These are phyloP conservation scores for Drosophila rhopaloa DNA, from an alignment of 1,140 invertebrate genomes.

Conservation along the genomic window DNA sequence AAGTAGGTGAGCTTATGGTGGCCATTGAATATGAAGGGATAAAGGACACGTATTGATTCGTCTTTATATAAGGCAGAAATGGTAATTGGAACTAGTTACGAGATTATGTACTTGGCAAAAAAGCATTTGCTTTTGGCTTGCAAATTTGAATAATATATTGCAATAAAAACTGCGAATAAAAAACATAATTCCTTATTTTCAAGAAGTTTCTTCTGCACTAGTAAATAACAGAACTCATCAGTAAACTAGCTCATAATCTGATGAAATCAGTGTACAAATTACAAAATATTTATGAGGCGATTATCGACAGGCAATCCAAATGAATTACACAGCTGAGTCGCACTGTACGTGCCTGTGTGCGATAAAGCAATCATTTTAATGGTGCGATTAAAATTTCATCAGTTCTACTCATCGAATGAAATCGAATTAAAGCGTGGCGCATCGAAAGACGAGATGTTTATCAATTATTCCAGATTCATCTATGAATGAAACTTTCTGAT, in stretches of 20 bases:
- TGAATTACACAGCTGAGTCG: conserved; percentile 24
- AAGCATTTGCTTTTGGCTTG: no score
- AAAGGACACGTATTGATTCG: conserved; percentile 9
- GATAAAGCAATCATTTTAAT: conserved; percentile 51
- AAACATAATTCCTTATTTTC: no score
- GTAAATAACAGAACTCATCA: background rate
- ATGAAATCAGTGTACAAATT: conserved; percentile 16
- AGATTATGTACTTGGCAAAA: no score
- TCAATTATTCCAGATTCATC: conserved; percentile 37
- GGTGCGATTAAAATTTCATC: conserved; percentile 49
- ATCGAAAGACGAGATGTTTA: conserved; percentile 27
- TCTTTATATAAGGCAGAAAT: background rate
- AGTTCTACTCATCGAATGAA: conserved; percentile 28
- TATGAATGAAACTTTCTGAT: conserved; percentile 9
- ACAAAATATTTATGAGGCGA: conserved; percentile 13
- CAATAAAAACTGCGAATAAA: no score
- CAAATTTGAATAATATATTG: no score
- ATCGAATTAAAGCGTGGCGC: conserved; percentile 14
- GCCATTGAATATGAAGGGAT: conserved; percentile 1
- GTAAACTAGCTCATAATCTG: background rate
- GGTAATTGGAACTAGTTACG: background rate
- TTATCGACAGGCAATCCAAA: conserved; percentile 11
- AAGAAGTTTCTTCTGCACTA: background rate
- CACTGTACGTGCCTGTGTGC: conserved; percentile 18
- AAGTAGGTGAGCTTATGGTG: conserved; percentile 7